Conservation (phyloP, 1,140 invertebrate species). For the Orchesella cincta region DNA sequence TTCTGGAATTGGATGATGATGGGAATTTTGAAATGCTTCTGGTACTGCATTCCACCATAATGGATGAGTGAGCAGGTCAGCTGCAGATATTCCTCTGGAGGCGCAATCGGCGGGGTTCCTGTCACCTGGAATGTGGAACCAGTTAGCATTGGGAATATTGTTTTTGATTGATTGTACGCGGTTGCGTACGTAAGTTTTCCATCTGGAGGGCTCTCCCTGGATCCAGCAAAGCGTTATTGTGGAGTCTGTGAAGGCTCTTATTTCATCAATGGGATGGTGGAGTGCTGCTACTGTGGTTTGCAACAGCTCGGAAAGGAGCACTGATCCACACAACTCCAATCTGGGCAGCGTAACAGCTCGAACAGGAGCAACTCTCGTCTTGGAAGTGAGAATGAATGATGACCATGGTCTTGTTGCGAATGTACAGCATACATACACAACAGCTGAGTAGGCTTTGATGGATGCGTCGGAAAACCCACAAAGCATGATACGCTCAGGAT, state of each 20-base stretch:
- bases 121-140: not conserved
- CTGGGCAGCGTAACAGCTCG: constrained; percentile 41
- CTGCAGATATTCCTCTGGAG: not conserved
- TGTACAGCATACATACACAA: not conserved
- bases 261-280: not conserved
- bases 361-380: constrained; percentile 42
- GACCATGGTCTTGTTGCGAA: too few species aligned
- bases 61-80: not conserved
- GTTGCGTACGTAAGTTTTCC: not conserved
- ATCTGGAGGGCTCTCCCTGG: not conserved
- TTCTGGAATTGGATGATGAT: not conserved
- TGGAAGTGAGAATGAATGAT: constrained; percentile 24
- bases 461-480: not conserved
- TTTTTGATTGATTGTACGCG: not conserved
- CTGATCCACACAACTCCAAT: constrained; percentile 42
- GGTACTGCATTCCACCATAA: not conserved
- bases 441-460: not conserved
- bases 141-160: not conserved
- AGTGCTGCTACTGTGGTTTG: not conserved
- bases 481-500: not conserved
- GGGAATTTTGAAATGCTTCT: not conserved
- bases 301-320: constrained; percentile 30
- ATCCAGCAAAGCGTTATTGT: not conserved
- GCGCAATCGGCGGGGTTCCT: constrained; percentile 2
- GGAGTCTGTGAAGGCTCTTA: not conserved